A percentile compares a stretch with the other conserved stretches of the same genome.
phyloP scores from a whole-genome alignment of 2,113 vertebrate genomes.

The Spermophilus dauricus region DNA sequence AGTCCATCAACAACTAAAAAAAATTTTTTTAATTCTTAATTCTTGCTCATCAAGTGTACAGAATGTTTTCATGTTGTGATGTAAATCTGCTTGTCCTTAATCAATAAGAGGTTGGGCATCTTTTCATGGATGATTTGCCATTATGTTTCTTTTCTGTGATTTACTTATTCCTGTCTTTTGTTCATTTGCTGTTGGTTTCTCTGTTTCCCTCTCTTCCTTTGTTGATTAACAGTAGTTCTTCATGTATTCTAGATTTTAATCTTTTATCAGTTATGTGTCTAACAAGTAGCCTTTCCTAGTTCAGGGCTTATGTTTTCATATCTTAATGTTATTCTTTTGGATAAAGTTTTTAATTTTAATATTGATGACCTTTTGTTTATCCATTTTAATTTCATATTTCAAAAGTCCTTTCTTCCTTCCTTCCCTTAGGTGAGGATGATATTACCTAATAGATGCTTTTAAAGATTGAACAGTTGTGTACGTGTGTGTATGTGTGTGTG shows the following conservation, averaged over 20 bases:
- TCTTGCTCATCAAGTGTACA: not conserved
- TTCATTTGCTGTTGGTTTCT: conserved; percentile 27
- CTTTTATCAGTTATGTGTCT: not conserved
- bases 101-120: not conserved
- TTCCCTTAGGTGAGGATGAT: not conserved
- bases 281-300: not conserved
- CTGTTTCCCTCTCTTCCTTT: not conserved
- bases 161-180: not conserved
- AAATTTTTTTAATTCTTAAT: not conserved
- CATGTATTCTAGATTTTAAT: not conserved
- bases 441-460: not conserved
- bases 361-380: not conserved
- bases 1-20: no score
- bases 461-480: not conserved
- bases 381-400: conserved; percentile 33
- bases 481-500: no score
- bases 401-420: conserved; percentile 49
- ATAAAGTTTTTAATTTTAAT: conserved; percentile 49
- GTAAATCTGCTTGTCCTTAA: conserved; percentile 9
- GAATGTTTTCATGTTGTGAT: not conserved
- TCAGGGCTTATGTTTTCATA: not conserved
- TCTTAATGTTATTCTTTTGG: conserved; percentile 48
- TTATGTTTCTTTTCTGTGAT: not conserved
- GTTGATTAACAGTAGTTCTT: not conserved
- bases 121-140: conserved; percentile 14